Evolutionary conservation across 2,797 vertebrate genomes (phyloP), one percentile per base, ranked within the genome.

Genomic region (Falco cherrug): DNA sequence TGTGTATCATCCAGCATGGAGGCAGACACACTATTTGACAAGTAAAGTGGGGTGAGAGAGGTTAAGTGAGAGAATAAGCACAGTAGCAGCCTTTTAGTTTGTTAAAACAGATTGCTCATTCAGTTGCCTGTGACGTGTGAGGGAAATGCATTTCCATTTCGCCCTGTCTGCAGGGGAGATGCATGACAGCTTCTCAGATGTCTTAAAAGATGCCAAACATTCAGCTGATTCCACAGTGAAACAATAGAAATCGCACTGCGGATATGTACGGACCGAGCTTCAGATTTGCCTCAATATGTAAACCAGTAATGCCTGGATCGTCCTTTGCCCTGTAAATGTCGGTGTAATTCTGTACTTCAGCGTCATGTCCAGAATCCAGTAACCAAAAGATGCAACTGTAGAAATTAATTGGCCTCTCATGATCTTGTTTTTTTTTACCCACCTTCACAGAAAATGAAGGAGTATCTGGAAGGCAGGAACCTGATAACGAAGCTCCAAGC

Each of bases 401-500:
- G 48, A 10, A 39, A 4, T 51, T 6, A 29, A 3, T 9, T 65
- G 26, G 8, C 61, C 11, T 0, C 50, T 93, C n/a, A 24, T 48
- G 29, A 20, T 43, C 12, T 61, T 93, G 39, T 3, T 39, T 0
- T 47, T 93, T 80, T 85, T 60, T 65, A 70, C 60, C 60, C 21
- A 45, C 47, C 68, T 70, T 90, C 93, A 82, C 96, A 99, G 99
- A 99, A 99, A 97, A 99, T 99, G 98, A 99, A 99, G 98, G 99
- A 99, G 95, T 99, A 99, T 96, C 98, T 99, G 97, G 99, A 99
- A 94, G 99, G 99, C 89, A 98, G 99, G 97, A 99, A 99, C 98
- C 98, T 99, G 97, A 99, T 99, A 98, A 99, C 99, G 18, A 99
- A 99, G 97, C 98, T 99, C 69, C 99, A 99, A 97, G 99, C 99